Base-by-base conservation (phyloP, 2,888 invertebrate species). In the Eupithecia dodoneata region DNA sequence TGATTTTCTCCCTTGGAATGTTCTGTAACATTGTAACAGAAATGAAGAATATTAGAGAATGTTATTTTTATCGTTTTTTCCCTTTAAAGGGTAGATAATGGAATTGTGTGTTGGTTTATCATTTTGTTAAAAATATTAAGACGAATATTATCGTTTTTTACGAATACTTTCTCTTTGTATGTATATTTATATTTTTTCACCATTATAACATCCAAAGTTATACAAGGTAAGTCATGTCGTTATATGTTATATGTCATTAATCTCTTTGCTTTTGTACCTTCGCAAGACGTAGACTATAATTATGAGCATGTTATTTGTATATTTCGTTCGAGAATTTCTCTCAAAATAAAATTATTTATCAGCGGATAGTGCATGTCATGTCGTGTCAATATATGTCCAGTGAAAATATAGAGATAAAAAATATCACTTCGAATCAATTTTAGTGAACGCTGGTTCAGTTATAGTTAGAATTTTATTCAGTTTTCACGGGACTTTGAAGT, bases 361-460 rank as follows among this genome's bases (percentile, higher is more conserved):
- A 66, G 13, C 10, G 3, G 7, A 41, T 41, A 30, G 65, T n/a
- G 55, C 55, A 55, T 59, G 18, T 59, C 55, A 59, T 18, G 55
- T 42, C 30, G 30, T 30, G 30, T 30, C 30, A 42, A 7, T 41
- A 7, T 41, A 66, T 42, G 6, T 42, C 66, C 63, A 63, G 63
- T 63, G 63, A 63, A 63, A 63, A 42, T 42, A 66, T 15, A 6
- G 15, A 42, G 42, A 13, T 42, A 42, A 41, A 65, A 66, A 66
- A 66, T 66, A 66, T 66, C 66, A 42, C 66, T 66, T 13, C 42
- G 10, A 66, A 66, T 42, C 66, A 66, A 66, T 66, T 66, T 66
- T 7, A 15, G 42, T 42, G 41, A 42, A 15, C 41, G 15, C 30
- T 18, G 18, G 18, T 59, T 59, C 18, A 18, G 18, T 59, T 18